Evolutionary conservation across 2,113 vertebrate genomes (phyloP).

Genomic region (Apteryx owenii): DNA sequence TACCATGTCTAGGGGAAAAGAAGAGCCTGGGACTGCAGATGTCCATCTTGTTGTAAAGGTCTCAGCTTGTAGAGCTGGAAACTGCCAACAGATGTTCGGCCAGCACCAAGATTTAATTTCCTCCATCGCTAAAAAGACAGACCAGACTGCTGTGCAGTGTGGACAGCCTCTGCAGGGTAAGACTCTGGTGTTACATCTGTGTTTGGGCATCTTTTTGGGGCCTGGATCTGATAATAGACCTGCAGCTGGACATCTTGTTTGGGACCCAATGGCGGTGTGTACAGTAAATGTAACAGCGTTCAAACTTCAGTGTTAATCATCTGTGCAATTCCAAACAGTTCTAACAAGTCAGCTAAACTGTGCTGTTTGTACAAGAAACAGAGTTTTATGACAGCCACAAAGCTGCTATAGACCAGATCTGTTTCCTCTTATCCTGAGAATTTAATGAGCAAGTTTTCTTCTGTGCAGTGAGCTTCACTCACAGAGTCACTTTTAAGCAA

Average conservation of each 20-base stretch:
- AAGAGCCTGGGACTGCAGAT: background rate
- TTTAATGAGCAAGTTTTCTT: background rate
- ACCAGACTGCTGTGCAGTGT: background rate
- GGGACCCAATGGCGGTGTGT: rapidly evolving
- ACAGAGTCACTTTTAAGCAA: background rate
- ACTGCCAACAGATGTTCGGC: background rate
- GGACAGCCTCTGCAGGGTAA: background rate
- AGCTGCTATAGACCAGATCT: rapidly evolving
- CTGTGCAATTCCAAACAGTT: background rate
- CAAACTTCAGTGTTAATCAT: background rate
- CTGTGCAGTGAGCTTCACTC: background rate
- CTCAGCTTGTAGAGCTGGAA: background rate
- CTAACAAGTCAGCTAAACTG: rapidly evolving
- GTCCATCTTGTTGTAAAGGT: background rate
- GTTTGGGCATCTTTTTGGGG: background rate
- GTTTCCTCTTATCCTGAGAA: background rate
- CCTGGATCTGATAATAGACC: background rate
- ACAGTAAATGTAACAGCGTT: background rate
- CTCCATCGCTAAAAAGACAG: background rate
- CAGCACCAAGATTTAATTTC: background rate
- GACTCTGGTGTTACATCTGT: background rate
- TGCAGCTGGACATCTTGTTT: background rate
- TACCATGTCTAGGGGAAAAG: background rate
- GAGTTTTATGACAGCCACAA: background rate
- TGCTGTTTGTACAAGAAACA: background rate